phyloP scores from a whole-genome alignment of 2,113 vertebrate species.

The Gnathochromis pfefferi region DNA sequence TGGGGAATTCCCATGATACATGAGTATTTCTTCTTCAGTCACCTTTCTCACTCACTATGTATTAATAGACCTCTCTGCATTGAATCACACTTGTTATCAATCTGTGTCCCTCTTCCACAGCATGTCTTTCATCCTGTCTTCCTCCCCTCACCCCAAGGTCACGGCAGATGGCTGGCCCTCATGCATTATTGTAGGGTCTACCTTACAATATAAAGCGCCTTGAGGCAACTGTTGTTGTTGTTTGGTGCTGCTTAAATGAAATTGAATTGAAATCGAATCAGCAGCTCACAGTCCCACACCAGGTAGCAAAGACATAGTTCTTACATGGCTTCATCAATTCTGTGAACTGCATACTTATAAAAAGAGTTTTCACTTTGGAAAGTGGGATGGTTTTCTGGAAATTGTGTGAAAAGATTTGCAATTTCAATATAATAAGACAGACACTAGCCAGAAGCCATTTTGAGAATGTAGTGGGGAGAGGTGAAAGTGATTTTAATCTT shows the following conservation, averaged over 20 bases:
- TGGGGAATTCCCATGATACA: not conserved
- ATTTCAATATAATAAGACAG: not conserved
- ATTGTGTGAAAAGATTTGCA: not conserved
- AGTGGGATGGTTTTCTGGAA: not conserved
- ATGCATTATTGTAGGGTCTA: not conserved
- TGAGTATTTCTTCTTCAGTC: not conserved
- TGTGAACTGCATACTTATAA: not conserved
- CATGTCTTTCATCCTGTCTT: not conserved
- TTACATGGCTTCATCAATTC: not conserved
- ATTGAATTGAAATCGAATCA: not conserved
- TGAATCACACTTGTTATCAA: not conserved
- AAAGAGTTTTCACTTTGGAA: not conserved
- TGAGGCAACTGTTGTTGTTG: not conserved
- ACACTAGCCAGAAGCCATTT: constrained; percentile 35
- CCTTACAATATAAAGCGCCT: accelerated
- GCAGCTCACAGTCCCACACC: not conserved
- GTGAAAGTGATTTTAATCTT: constrained; percentile 1
- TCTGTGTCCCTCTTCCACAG: not conserved
- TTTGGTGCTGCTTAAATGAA: not conserved
- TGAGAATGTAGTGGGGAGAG: constrained; percentile 52
- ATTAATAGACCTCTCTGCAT: not conserved
- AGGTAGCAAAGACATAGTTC: not conserved
- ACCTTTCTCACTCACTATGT: not conserved
- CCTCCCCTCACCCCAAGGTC: not conserved
- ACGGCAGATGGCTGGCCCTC: not conserved